Evolutionary conservation across 2,113 vertebrate species (phyloP), one percentile per base, ranked within the genome.

Genomic region (Apodemus speciosus): DNA sequence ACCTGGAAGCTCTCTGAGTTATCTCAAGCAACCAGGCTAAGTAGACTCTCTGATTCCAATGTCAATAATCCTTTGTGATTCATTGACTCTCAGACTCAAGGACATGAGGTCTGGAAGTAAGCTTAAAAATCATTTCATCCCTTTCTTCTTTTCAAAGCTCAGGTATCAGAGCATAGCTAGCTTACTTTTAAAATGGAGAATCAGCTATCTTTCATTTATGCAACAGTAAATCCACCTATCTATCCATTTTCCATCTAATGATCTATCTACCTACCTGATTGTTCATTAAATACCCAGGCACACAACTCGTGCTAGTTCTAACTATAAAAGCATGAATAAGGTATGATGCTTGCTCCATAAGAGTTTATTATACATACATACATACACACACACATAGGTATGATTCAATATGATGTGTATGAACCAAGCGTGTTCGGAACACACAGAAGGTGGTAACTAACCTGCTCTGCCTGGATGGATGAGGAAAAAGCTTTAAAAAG

Each of bases 41-140:
- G 79, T 83, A 94, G 72, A 1, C 58, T 69, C 6, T 92, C 69
- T 96, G 75, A 94, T 81, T 96, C 51, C 66, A 88, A 10, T n/a
- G 73, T 64, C 80, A 91, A 62, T 43, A 85, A 71, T 10, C 38
- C 66, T n/a, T 68, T 9, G 0, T 89, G 76, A 93, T 69, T 93
- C 89, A 85, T n/a, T 62, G 60, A 89, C 53, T 71, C 72, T 89
- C n/a, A 30, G 51, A 80, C 71, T 3, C 53, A 68, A 51, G 32
- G 51, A 69, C 27, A n/a, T 43, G 32, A 95, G 53, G 88, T 35
- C 58, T 85, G 46, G 40, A 92, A 62, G 40, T 56, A 89, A 89
- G 20, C 64, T 94, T 93, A 43, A 93, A 97, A 89, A 85, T 66
- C 32, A 58, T 40, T 51, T 53, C 11, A 7, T 84, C 51, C 80